Base-by-base conservation (phyloP, 2,797 vertebrate species). In the Argya squamiceps region DNA sequence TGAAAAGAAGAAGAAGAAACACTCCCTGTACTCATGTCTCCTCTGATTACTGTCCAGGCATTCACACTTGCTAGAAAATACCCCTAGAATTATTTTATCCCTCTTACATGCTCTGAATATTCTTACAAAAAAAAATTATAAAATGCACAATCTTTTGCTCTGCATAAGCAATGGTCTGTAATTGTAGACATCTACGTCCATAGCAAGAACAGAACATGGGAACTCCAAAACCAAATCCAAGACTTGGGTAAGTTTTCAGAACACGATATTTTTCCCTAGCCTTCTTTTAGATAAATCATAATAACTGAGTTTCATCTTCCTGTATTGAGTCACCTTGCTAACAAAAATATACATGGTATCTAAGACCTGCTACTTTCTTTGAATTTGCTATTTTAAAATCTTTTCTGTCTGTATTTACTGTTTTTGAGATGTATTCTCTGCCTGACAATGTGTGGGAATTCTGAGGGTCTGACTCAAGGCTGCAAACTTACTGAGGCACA, bases 351-450 rank as follows among this genome's bases (percentile, higher is more conserved):
- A 41, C 16, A 24, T 34, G 41, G 60, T 53, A 77, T 70, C 39
- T 58, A 34, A 80, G 46, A 64, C 17, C 68, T 78, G 19, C 4
- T 50, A 12, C n/a, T 73, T 64, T 52, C 44, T 92, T 63, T 60
- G 53, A 60, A 80, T 92, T 83, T 88, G 32, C 50, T 92, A 34
- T 81, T 94, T 86, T 60, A 44, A 88, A 91, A 55, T 62, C 1
- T 71, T 26, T 71, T 20, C 53, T 60, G 32, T 56, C 46, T 94
- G 36, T 75, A 7, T 75, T 96, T 88, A 62, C 36, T 59, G 58
- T 20, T 73, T 92, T 93, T 83, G 55, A 89, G n/a, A 62, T 37
- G 18, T 39, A 50, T 55, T 82, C 20, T 84, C 43, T 90, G 46
- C 15, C 58, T 89, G 63, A 73, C 16, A 91, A 47, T 20, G 18